Evolutionary conservation across 1,140 invertebrate species (phyloP).

Genomic region (Anoplolepis gracilipes): DNA sequence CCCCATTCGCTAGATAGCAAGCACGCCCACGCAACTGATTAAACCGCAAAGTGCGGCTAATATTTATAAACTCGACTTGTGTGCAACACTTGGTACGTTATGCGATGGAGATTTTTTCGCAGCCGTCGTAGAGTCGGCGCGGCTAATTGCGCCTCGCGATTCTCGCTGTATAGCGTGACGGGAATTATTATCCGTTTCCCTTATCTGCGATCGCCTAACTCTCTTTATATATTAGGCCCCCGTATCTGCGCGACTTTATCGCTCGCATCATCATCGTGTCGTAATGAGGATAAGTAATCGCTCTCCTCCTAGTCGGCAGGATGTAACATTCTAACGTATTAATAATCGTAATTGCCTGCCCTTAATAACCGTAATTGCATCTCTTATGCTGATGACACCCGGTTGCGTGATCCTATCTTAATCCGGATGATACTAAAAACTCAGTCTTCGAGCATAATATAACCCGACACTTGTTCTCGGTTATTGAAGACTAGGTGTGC

Average conservation of each 20-base stretch:
- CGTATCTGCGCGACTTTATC: conserved; percentile 53
- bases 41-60: conserved; percentile 43
- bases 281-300: conserved; percentile 62
- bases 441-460: not conserved
- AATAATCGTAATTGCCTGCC: conserved; percentile 56
- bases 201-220: conserved; percentile 59
- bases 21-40: conserved; percentile 36
- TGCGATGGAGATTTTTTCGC: conserved; percentile 47
- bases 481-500: conserved; percentile 20
- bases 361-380: conserved; percentile 57
- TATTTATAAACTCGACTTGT: not conserved
- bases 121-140: conserved; percentile 17
- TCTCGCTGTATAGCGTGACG: conserved; percentile 54
- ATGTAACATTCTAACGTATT: conserved; percentile 59
- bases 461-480: not conserved
- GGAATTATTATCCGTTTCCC: conserved; percentile 53
- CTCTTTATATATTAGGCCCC: conserved; percentile 54
- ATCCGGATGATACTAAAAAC: conserved; percentile 47
- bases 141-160: conserved; percentile 57
- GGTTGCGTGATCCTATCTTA: conserved; percentile 42
- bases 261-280: conserved; percentile 58
- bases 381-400: conserved; percentile 59
- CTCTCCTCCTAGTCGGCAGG: conserved; percentile 32
- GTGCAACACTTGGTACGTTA: conserved; percentile 23
- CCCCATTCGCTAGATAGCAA: not conserved